These are phyloP conservation scores for Thermophis baileyi DNA, from an alignment of 2,113 vertebrate genomes.

Conservation along the genomic window DNA sequence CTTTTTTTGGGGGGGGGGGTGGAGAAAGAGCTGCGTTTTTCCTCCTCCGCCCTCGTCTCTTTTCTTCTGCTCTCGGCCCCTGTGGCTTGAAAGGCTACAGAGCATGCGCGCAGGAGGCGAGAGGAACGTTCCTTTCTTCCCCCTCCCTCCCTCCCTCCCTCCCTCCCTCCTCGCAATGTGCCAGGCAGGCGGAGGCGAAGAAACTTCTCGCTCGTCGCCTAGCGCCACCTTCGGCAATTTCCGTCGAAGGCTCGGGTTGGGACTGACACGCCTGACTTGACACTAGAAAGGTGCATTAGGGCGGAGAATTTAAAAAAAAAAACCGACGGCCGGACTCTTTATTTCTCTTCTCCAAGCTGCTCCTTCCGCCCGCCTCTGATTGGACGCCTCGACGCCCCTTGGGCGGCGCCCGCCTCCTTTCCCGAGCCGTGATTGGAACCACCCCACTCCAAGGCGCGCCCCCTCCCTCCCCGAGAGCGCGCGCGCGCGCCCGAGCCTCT, in stretches of 20 bases:
- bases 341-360: neutral
- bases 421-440: neutral
- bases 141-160: too few species aligned
- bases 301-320: neutral
- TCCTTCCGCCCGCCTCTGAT: neutral
- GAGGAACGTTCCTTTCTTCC: neutral
- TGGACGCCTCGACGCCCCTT: neutral
- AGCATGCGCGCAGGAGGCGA: neutral
- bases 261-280: neutral
- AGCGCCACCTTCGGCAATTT: neutral
- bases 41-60: neutral
- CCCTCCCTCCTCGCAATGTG: too few species aligned
- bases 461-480: fast-evolving
- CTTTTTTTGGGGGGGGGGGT: too few species aligned
- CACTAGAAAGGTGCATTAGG: neutral
- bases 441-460: neutral
- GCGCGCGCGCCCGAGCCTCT: neutral
- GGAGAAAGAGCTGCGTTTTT: neutral
- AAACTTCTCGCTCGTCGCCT: neutral
- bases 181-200: neutral
- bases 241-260: constrained; percentile 18
- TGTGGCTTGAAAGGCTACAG: neutral
- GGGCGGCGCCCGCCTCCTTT: neutral
- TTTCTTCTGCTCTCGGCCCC: neutral
- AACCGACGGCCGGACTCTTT: neutral